Conservation (phyloP, 1,140 invertebrate species). For the Homarus americanus region DNA sequence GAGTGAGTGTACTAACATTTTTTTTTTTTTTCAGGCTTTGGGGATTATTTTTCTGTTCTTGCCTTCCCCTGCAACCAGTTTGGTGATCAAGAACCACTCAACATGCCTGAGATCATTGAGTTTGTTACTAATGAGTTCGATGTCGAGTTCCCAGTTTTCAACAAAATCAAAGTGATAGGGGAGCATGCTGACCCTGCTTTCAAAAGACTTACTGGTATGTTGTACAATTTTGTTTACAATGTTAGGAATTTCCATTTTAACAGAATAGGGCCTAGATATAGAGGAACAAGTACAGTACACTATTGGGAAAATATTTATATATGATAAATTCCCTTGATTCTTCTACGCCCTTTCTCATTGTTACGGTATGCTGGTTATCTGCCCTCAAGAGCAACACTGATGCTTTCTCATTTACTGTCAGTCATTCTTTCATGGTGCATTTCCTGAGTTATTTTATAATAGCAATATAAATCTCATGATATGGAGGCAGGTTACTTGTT, state of each 20-base stretch:
- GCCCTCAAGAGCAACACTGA: too few relatives aligned
- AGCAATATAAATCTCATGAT: too few relatives aligned
- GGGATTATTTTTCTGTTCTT: constrained; percentile 77
- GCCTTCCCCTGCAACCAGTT: constrained; percentile 84
- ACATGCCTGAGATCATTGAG: constrained; percentile 78
- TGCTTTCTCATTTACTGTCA: too few relatives aligned
- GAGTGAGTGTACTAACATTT: not conserved
- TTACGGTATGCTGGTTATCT: too few relatives aligned
- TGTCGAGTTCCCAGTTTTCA: constrained; percentile 79
- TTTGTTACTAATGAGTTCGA: constrained; percentile 78
- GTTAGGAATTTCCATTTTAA: too few relatives aligned
- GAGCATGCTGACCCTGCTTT: constrained; percentile 81
- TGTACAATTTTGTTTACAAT: not conserved
- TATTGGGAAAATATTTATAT: not conserved
- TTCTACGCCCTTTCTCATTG: too few relatives aligned
- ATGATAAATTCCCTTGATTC: too few relatives aligned
- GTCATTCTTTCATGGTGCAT: too few relatives aligned
- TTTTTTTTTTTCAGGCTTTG: constrained; percentile 68
- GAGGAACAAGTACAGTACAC: not conserved
- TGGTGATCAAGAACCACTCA: constrained; percentile 80
- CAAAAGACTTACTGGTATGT: constrained; percentile 80
- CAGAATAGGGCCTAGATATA: not conserved
- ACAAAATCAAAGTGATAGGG: constrained; percentile 82
- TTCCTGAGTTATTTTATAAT: too few relatives aligned
- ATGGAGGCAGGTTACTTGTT: too few relatives aligned